Evolutionary conservation across 64 coral and sea anemone genomes (phyloP).

Genomic region (Exaiptasia diaphana): DNA sequence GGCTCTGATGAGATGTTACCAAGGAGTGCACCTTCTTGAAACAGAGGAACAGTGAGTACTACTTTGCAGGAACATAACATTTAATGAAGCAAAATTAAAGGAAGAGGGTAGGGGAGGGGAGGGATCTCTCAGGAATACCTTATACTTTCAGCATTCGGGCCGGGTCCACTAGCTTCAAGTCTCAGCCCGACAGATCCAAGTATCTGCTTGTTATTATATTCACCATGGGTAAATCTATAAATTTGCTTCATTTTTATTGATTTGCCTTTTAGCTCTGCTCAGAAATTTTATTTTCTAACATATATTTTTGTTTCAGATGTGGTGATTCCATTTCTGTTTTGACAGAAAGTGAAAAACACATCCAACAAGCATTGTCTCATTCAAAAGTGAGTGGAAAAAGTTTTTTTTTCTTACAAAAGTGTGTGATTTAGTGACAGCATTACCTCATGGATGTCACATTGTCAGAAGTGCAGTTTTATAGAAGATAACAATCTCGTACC

Average conservation of each 20-base stretch:
- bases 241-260: no score
- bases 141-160: background rate
- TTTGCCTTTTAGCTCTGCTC: no score
- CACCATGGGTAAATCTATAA: no score
- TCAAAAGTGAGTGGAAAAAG: constrained; percentile 50
- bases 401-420: background rate
- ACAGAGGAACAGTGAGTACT: constrained; percentile 71
- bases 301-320: constrained; percentile 57
- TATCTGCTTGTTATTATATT: no score
- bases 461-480: no score
- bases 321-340: constrained; percentile 83
- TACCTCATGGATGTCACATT: no score
- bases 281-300: no score
- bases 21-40: constrained; percentile 70
- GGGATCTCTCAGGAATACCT: background rate
- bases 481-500: no score
- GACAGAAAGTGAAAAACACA: constrained; percentile 46
- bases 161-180: background rate
- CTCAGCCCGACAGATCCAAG: no score
- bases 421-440: no score
- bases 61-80: background rate
- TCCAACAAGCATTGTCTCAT: constrained; percentile 47
- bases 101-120: background rate
- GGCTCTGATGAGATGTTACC: constrained; percentile 66
- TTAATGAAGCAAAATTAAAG: background rate